phyloP scores from a whole-genome alignment of 2,888 invertebrate genomes.

The Ferrisia virgata region DNA sequence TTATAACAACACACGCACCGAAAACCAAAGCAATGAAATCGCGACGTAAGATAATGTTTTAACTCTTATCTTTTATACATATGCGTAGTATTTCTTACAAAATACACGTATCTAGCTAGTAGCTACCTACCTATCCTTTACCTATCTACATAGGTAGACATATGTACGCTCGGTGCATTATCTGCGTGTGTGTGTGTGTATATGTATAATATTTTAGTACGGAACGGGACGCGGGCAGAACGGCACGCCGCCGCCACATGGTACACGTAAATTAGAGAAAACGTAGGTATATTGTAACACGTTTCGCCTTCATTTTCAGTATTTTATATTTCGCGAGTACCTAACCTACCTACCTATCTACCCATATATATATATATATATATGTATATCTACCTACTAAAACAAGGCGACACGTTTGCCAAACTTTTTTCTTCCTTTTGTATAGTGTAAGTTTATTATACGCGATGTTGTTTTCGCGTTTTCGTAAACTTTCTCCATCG shows the following conservation, averaged over 20 bases:
- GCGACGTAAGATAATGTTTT: background rate
- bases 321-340: background rate
- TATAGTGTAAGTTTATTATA: background rate
- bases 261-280: constrained; percentile 1
- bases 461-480: background rate
- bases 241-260: background rate
- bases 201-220: background rate
- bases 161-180: background rate
- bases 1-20: background rate
- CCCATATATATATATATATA: too few species aligned
- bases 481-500: background rate
- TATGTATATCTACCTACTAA: too few species aligned
- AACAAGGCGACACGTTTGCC: background rate
- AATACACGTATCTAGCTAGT: too few species aligned
- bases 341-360: too few species aligned
- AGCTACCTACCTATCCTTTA: too few species aligned
- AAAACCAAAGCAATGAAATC: background rate
- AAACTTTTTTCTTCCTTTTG: background rate
- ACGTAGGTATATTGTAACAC: background rate
- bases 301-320: background rate
- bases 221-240: too few species aligned
- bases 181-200: background rate
- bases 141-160: too few species aligned
- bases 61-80: background rate
- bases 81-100: background rate